These are phyloP conservation scores for Garra rufa DNA, from an alignment of 2,113 vertebrate genomes.

Conservation along the genomic window DNA sequence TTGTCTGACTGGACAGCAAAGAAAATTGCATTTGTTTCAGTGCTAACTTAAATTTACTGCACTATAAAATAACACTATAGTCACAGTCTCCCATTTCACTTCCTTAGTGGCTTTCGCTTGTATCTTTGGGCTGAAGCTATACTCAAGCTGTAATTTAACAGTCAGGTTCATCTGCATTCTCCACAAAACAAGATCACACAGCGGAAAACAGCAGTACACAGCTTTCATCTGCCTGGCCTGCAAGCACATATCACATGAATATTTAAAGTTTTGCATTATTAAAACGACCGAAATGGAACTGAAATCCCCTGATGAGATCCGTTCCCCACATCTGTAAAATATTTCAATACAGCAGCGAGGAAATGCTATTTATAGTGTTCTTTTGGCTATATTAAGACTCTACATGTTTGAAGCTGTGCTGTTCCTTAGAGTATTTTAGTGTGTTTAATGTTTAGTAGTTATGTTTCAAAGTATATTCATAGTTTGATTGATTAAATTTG, in stretches of 20 bases:
- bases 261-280: slow-evolving; percentile 13
- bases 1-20: neutral
- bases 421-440: neutral
- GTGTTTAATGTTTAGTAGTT: slow-evolving; percentile 2
- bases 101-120: neutral
- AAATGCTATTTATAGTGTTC: slow-evolving; percentile 13
- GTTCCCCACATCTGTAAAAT: slow-evolving; percentile 24
- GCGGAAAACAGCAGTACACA: neutral
- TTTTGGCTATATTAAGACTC: neutral
- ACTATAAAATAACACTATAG: neutral
- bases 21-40: neutral
- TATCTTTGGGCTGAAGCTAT: neutral
- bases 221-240: neutral
- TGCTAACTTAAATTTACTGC: neutral
- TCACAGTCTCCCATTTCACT: neutral
- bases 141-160: slow-evolving; percentile 16
- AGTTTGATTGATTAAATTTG: neutral
- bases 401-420: neutral
- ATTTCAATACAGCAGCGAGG: slow-evolving; percentile 7
- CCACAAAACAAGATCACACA: neutral
- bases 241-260: slow-evolving; percentile 4
- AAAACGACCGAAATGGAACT: neutral
- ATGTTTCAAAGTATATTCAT: neutral
- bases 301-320: neutral
- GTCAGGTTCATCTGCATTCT: neutral